phyloP scores from a whole-genome alignment of 2,797 vertebrate species.

The Darevskia nairensis region DNA sequence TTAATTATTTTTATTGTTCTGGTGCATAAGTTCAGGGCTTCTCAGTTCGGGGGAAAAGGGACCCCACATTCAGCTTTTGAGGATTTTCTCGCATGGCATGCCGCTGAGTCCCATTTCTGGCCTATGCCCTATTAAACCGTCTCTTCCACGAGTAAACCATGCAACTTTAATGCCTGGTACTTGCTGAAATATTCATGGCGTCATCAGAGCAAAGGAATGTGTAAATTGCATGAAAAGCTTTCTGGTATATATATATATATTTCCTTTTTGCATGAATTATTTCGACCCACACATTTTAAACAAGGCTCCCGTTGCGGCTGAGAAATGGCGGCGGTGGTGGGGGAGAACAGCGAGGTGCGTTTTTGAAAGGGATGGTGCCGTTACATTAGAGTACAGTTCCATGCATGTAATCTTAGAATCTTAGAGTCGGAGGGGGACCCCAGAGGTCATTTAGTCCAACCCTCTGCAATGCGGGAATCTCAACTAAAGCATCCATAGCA shows the following conservation, averaged over 20 bases:
- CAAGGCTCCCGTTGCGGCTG: too few relatives aligned
- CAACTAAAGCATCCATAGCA: too few relatives aligned
- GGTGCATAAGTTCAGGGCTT: not conserved
- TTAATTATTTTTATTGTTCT: too few relatives aligned
- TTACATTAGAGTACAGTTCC: too few relatives aligned
- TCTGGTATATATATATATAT: too few relatives aligned
- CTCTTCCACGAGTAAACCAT: not conserved
- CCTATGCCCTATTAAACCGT: not conserved
- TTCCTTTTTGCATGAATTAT: conserved; percentile 1
- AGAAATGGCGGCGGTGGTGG: too few relatives aligned
- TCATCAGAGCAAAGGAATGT: not conserved
- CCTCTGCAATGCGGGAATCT: too few relatives aligned
- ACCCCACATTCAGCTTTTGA: not conserved
- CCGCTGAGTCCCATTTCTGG: not conserved
- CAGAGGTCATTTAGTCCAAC: too few relatives aligned
- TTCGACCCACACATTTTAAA: not conserved
- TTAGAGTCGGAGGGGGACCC: too few relatives aligned
- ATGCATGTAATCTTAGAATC: not conserved
- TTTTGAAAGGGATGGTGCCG: not conserved
- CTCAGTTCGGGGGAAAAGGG: too few relatives aligned
- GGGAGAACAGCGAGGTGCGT: not conserved
- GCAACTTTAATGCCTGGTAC: not conserved
- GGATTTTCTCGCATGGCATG: not conserved
- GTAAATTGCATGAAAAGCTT: not conserved
- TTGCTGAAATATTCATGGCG: conserved; percentile 20